These are phyloP conservation scores for Toxotes chatareus DNA, from an alignment of 2,113 vertebrate genomes.

Conservation along the genomic window DNA sequence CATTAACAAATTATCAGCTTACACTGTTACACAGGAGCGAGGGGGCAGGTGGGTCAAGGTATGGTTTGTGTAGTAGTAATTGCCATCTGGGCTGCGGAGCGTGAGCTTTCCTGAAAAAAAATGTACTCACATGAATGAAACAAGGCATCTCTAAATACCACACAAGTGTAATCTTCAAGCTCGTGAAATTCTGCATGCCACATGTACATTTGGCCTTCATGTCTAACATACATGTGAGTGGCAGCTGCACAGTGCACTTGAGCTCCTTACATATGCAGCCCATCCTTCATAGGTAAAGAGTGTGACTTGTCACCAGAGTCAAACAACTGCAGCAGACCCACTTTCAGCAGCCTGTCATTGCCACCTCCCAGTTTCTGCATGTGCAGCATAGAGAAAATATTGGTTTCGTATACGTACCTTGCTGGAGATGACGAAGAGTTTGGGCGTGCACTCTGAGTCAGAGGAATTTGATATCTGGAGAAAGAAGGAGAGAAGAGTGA, in stretches of 20 bases:
- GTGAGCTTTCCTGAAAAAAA: constrained; percentile 4
- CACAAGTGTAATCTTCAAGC: not conserved
- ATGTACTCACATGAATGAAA: not conserved
- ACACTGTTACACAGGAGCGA: constrained; percentile 32
- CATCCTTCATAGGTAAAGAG: constrained; percentile 43
- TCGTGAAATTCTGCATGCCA: constrained; percentile 32
- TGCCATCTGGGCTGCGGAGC: constrained; percentile 22
- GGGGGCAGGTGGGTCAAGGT: constrained; percentile 30
- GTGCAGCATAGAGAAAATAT: not conserved
- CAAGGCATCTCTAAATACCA: not conserved
- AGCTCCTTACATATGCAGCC: constrained; percentile 16
- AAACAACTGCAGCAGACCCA: constrained; percentile 30
- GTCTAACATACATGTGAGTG: constrained; percentile 44
- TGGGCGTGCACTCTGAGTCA: constrained; percentile 90
- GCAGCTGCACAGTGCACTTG: constrained; percentile 30
- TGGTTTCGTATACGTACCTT: constrained; percentile 83
- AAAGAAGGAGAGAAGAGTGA: constrained; percentile 61
- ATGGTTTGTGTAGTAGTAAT: constrained; percentile 6
- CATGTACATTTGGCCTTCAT: constrained; percentile 21
- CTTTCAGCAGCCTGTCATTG: constrained; percentile 45
- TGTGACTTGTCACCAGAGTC: constrained; percentile 57
- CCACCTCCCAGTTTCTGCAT: constrained; percentile 2
- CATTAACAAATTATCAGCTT: constrained; percentile 58
- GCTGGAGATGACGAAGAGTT: constrained; percentile 92
- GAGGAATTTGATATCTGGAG: constrained; percentile 90